Evolutionary conservation across 2,113 vertebrate genomes (phyloP).

Genomic region (Cynocephalus volans): DNA sequence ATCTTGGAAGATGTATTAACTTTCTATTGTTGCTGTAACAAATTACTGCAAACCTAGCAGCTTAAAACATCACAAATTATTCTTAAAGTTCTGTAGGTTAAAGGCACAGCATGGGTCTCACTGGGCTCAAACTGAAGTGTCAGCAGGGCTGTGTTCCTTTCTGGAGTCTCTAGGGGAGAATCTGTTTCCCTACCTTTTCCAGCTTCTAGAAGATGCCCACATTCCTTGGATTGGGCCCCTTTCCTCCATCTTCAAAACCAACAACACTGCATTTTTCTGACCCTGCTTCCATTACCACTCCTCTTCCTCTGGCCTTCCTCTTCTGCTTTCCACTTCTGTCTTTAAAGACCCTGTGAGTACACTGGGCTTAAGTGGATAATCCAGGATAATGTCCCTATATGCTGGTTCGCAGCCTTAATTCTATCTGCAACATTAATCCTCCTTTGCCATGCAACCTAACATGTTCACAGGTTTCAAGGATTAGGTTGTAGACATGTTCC

Average conservation of each 20-base stretch:
- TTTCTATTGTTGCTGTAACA: background rate
- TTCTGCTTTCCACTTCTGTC: background rate
- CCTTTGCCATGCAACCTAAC: background rate
- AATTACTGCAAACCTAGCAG: background rate
- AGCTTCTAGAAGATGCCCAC: background rate
- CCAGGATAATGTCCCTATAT: fast-evolving
- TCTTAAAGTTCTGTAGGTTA: background rate
- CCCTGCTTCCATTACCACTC: fast-evolving
- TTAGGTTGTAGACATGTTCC: background rate
- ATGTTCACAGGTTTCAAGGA: background rate
- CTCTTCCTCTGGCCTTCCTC: background rate
- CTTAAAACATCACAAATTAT: background rate
- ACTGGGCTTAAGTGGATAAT: fast-evolving
- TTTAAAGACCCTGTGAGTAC: background rate
- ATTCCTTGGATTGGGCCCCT: background rate
- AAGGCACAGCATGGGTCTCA: background rate
- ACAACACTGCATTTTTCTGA: background rate
- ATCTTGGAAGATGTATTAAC: background rate
- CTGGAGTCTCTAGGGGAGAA: background rate
- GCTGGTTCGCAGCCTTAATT: background rate
- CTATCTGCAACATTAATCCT: background rate
- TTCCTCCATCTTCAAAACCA: background rate
- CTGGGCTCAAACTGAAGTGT: background rate
- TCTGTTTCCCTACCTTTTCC: background rate
- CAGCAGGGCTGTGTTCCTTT: background rate